phyloP scores from a whole-genome alignment of 2,888 invertebrate species.

The Epsilonema sp. region DNA sequence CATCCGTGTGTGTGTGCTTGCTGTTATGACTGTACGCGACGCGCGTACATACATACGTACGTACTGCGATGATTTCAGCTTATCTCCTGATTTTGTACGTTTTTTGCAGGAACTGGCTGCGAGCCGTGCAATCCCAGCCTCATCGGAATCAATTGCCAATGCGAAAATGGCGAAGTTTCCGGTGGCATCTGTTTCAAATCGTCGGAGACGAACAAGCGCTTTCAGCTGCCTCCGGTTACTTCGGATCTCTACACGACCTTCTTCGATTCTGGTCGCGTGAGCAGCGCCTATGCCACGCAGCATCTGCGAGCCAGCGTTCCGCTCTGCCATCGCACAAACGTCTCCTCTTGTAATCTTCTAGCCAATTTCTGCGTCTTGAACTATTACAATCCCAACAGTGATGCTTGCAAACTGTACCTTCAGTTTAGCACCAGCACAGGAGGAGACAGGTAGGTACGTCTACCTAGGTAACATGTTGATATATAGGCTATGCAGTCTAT shows the following conservation, averaged over 20 bases:
- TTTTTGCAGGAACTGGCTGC: not conserved
- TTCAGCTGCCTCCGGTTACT: not conserved
- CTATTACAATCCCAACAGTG: slow-evolving; percentile 28
- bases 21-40: too few species aligned
- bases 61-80: too few species aligned
- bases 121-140: not conserved
- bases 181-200: slow-evolving; percentile 1
- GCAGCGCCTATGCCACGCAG: not conserved
- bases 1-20: too few species aligned
- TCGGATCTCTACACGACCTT: not conserved
- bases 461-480: too few species aligned
- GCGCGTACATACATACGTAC: too few species aligned
- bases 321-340: slow-evolving; percentile 18
- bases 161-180: not conserved
- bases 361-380: slow-evolving; percentile 46
- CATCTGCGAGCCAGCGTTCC: not conserved
- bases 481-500: too few species aligned
- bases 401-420: slow-evolving; percentile 10
- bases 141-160: not conserved
- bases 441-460: not conserved
- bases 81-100: too few species aligned
- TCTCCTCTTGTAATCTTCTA: slow-evolving; percentile 44
- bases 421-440: not conserved
- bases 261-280: not conserved
- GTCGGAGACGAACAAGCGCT: not conserved